Conservation (phyloP, 2,113 vertebrate genomes). For the Origma solitaria region DNA sequence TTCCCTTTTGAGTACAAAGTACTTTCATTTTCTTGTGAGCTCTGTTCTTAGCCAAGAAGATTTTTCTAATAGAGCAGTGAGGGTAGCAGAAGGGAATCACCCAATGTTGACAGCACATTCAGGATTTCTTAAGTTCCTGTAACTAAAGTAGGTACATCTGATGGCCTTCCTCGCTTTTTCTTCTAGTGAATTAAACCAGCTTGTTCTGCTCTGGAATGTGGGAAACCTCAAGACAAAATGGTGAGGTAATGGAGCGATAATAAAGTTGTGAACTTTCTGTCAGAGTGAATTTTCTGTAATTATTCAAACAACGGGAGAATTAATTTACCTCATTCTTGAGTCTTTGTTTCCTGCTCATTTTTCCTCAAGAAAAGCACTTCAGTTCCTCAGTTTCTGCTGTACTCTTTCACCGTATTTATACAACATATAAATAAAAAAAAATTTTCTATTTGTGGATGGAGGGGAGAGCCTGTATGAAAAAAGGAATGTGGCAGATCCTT, state of each 20-base stretch:
- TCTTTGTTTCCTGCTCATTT: not conserved
- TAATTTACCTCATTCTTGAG: not conserved
- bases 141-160: not conserved
- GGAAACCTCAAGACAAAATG: not conserved
- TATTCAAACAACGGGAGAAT: rapidly evolving
- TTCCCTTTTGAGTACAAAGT: not conserved
- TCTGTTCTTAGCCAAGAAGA: not conserved
- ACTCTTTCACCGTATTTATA: not conserved
- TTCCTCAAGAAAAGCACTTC: not conserved
- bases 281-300: not conserved
- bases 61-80: not conserved
- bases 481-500: rapidly evolving
- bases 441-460: not conserved
- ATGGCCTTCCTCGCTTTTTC: not conserved
- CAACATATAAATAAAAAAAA: not conserved
- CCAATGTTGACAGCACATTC: not conserved
- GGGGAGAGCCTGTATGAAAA: not conserved
- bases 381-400: not conserved
- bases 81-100: not conserved
- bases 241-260: rapidly evolving
- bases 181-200: not conserved
- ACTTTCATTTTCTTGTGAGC: not conserved
- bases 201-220: not conserved
- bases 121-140: not conserved
- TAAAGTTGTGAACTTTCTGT: not conserved